Conservation (phyloP, 1,140 invertebrate species). For the Apis mellifera region DNA sequence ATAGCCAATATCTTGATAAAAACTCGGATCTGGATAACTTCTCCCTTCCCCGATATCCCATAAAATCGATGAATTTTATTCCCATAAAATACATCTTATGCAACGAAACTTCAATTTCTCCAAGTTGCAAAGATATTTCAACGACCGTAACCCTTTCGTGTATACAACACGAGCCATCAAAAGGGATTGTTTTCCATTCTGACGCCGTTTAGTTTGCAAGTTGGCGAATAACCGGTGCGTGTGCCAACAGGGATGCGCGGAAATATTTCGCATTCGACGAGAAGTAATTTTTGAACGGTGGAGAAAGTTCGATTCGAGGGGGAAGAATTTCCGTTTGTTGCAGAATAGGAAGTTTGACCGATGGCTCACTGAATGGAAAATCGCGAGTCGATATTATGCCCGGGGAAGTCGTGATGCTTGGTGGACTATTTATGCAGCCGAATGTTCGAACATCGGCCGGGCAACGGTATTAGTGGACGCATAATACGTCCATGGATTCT, state of each 20-base stretch:
- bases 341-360: constrained; percentile 20
- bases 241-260: constrained; percentile 1
- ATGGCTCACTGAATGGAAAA: constrained; percentile 11
- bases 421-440: not conserved
- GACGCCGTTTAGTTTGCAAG: constrained; percentile 44
- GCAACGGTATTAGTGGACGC: constrained; percentile 8
- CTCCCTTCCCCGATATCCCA: not conserved
- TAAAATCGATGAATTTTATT: not conserved
- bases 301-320: not conserved
- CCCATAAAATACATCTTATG: not conserved
- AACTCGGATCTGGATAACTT: not conserved
- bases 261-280: constrained; percentile 5
- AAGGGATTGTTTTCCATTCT: constrained; percentile 15
- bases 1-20: too few relatives aligned
- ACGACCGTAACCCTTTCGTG: not conserved
- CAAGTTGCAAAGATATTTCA: not conserved
- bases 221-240: constrained; percentile 32
- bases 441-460: constrained; percentile 44
- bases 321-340: not conserved
- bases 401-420: not conserved
- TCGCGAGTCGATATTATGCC: constrained; percentile 9
- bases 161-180: not conserved
- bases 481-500: constrained; percentile 42
- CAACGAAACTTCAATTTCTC: not conserved
- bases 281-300: constrained; percentile 11